phyloP scores from a whole-genome alignment of 2,888 invertebrate genomes.

The Carabus problematicus region DNA sequence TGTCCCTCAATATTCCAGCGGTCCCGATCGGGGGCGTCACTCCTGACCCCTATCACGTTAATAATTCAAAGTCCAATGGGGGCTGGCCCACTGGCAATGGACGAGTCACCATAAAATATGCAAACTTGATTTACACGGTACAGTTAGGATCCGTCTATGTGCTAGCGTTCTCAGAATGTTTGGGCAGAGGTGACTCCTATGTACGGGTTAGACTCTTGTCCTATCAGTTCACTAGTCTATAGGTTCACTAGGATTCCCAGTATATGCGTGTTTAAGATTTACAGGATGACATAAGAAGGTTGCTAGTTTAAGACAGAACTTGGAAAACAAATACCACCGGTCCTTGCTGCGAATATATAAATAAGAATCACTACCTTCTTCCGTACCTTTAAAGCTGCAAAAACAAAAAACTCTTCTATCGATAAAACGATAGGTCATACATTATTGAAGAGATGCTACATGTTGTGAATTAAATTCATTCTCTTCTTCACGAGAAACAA shows the following conservation, averaged over 20 bases:
- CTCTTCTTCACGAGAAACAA: neutral
- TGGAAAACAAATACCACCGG: neutral
- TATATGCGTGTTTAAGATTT: neutral
- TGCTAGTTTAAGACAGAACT: neutral
- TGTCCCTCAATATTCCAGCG: slow-evolving; percentile 38
- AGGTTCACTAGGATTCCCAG: no score
- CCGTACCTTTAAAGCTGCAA: neutral
- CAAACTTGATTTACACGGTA: slow-evolving; percentile 51
- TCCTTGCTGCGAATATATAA: slow-evolving; percentile 1
- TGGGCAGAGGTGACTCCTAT: neutral
- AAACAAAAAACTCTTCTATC: slow-evolving; percentile 1
- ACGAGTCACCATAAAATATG: slow-evolving; percentile 44
- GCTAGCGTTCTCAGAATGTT: slow-evolving; percentile 7
- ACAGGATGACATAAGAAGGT: neutral
- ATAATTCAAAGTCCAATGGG: slow-evolving; percentile 32
- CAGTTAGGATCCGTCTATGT: slow-evolving; percentile 25
- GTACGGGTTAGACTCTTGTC: neutral
- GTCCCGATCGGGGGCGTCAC: slow-evolving; percentile 32
- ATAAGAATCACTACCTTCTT: slow-evolving; percentile 9
- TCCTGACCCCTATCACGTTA: neutral
- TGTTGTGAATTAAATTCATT: no score
- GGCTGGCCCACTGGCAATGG: slow-evolving; percentile 13
- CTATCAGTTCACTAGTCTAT: no score
- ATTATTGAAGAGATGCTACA: no score
- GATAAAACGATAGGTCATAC: no score